A percentile compares a stretch with the other conserved stretches of the same genome.
Evolutionary conservation across 2,113 vertebrate genomes (phyloP).

Genomic region (Salvator merianae): DNA sequence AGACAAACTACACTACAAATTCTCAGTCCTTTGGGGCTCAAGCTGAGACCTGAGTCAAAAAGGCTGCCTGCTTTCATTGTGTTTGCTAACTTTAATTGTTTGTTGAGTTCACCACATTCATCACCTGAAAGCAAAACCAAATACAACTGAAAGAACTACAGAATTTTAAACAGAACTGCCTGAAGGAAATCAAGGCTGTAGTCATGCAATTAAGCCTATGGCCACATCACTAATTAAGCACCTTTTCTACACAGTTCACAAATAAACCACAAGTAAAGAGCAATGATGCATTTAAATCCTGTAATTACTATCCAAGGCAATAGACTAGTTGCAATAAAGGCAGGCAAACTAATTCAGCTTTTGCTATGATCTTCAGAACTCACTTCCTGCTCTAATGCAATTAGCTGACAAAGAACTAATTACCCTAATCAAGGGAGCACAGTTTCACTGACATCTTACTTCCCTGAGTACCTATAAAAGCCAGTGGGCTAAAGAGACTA

Average conservation of each 20-base stretch:
- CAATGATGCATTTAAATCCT: constrained; percentile 60
- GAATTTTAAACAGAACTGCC: neutral
- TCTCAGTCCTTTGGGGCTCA: neutral
- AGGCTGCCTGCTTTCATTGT: neutral
- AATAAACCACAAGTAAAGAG: constrained; percentile 51
- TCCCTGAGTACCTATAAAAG: constrained; percentile 84
- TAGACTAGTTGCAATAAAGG: constrained; percentile 60
- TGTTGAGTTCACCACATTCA: neutral
- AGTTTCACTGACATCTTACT: constrained; percentile 81
- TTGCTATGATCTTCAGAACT: constrained; percentile 69
- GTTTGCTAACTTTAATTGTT: neutral
- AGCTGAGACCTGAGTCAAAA: neutral
- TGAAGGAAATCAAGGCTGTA: constrained; percentile 58
- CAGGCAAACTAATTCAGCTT: constrained; percentile 65
- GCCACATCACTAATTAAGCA: constrained; percentile 52
- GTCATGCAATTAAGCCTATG: constrained; percentile 36
- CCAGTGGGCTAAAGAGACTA: constrained; percentile 65
- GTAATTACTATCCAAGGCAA: constrained; percentile 75
- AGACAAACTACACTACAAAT: neutral
- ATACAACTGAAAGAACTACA: constrained; percentile 27
- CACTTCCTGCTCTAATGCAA: constrained; percentile 83
- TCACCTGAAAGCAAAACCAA: constrained; percentile 13
- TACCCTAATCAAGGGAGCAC: constrained; percentile 79
- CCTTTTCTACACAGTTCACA: constrained; percentile 43
- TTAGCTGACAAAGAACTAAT: constrained; percentile 81